Percentiles rank a stretch among this genome's conserved stretches.
Evolutionary conservation across 1,140 invertebrate species (phyloP).

Genomic region (Ostrea denselamellosa): DNA sequence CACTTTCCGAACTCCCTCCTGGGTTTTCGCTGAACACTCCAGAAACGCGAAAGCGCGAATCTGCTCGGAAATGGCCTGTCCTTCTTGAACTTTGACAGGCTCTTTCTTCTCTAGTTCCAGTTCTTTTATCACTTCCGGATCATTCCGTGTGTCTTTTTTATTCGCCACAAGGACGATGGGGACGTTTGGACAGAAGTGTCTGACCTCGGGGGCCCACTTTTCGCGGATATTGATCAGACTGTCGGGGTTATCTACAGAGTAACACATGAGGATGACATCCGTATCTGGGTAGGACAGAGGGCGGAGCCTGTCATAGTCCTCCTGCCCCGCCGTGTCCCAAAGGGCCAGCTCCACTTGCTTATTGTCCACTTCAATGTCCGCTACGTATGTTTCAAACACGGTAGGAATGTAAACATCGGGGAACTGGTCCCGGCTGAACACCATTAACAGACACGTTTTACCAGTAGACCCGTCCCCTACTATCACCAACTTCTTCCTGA

Average conservation of each 20-base stretch:
- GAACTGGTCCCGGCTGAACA: conserved; percentile 99
- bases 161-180: conserved; percentile 80
- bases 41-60: conserved; percentile 99
- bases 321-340: conserved; percentile 99
- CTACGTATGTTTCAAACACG: conserved; percentile 99
- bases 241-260: conserved; percentile 76
- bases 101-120: conserved; percentile 99
- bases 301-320: conserved; percentile 96
- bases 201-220: conserved; percentile 79
- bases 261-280: conserved; percentile 82
- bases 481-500: conserved; percentile 99
- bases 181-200: conserved; percentile 79
- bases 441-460: conserved; percentile 98
- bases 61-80: conserved; percentile 98
- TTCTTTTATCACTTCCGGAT: conserved; percentile 97
- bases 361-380: conserved; percentile 97
- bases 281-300: conserved; percentile 98
- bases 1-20: conserved; percentile 99
- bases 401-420: conserved; percentile 99
- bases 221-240: conserved; percentile 76
- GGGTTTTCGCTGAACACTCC: conserved; percentile 99
- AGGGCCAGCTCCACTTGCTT: conserved; percentile 89
- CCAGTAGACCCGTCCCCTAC: conserved; percentile 99
- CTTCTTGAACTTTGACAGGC: conserved; percentile 97
- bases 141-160: conserved; percentile 89